Percentiles rank a stretch among this genome's conserved stretches.
Evolutionary conservation across 2,113 vertebrate genomes (phyloP).

Genomic region (Siniperca knerii): DNA sequence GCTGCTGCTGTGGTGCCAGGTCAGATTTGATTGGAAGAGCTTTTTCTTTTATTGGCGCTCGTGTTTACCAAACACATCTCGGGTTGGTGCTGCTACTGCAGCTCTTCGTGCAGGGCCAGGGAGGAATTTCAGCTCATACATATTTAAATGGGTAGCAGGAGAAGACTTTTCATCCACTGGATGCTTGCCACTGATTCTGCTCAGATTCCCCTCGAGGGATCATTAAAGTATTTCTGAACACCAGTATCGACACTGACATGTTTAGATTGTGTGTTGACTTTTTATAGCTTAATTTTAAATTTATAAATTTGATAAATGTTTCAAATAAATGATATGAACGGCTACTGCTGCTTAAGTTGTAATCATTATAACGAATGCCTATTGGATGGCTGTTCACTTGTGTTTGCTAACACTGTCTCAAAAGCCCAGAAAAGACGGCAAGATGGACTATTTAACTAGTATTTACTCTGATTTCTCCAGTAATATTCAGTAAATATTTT

Average conservation of each 20-base stretch:
- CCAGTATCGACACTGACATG: neutral
- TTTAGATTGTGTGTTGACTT: neutral
- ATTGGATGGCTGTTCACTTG: neutral
- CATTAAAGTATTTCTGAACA: neutral
- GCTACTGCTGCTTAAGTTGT: neutral
- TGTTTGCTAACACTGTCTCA: neutral
- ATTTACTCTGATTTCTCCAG: neutral
- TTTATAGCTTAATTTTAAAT: neutral
- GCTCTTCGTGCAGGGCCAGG: neutral
- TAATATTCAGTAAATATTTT: neutral
- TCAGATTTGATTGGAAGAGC: conserved; percentile 28
- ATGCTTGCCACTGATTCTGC: neutral
- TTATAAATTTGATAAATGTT: neutral
- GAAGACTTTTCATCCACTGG: neutral
- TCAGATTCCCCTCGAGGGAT: neutral
- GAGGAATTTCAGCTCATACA: conserved; percentile 23
- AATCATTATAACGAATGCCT: neutral
- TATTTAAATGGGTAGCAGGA: conserved; percentile 4
- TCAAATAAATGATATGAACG: neutral
- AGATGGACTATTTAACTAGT: neutral
- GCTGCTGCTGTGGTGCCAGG: conserved; percentile 47
- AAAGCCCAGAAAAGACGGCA: neutral
- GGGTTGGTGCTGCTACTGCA: neutral
- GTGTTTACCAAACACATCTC: conserved; percentile 3
- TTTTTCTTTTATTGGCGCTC: neutral